These are phyloP conservation scores for Musca vetustissima DNA, from an alignment of 1,140 invertebrate species.

Conservation along the genomic window DNA sequence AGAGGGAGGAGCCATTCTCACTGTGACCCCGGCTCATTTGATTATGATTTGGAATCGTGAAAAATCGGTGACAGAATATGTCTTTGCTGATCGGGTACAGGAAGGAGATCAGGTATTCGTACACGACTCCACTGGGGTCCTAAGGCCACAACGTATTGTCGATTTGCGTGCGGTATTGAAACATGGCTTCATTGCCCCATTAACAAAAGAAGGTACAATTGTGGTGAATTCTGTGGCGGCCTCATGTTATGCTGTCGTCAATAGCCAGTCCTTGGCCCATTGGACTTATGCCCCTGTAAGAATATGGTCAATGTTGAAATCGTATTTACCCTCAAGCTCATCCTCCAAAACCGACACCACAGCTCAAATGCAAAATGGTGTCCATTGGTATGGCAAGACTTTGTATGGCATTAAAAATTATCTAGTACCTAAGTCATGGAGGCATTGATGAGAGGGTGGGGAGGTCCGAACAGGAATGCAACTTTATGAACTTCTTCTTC, in stretches of 20 bases:
- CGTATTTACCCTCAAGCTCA: constrained; percentile 32
- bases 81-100: constrained; percentile 64
- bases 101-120: constrained; percentile 59
- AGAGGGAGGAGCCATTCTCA: constrained; percentile 68
- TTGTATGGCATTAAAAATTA: constrained; percentile 73
- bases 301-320: constrained; percentile 42
- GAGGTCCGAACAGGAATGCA: not conserved
- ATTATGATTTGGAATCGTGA: constrained; percentile 59
- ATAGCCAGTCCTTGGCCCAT: constrained; percentile 84
- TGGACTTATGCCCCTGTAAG: constrained; percentile 79
- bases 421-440: constrained; percentile 64
- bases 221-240: constrained; percentile 88
- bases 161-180: constrained; percentile 61
- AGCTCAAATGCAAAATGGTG: constrained; percentile 58
- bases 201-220: constrained; percentile 83
- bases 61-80: constrained; percentile 51
- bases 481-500: not conserved
- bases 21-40: constrained; percentile 84
- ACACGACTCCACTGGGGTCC: constrained; percentile 53
- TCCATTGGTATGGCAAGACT: constrained; percentile 85
- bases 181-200: constrained; percentile 84
- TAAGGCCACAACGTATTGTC: constrained; percentile 66
- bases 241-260: constrained; percentile 91
- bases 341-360: constrained; percentile 25
- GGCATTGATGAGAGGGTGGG: constrained; percentile 32